Percentiles rank a stretch among this genome's conserved stretches.
Conservation (phyloP, 2,888 invertebrate genomes). For the Clepsis dumicolana region DNA sequence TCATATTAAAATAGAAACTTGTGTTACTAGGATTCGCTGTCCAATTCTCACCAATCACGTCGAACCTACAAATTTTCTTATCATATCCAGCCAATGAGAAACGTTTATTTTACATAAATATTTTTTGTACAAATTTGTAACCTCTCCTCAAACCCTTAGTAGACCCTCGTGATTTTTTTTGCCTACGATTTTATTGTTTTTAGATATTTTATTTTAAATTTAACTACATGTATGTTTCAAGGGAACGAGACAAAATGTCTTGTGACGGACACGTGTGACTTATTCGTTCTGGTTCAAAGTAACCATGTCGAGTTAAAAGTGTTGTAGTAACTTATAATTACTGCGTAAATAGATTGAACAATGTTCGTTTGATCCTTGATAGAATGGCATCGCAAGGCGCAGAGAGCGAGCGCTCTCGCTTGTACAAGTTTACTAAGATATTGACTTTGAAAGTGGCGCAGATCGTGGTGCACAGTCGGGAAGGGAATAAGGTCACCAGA, state of each 20-base stretch:
- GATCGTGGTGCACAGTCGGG: constrained; percentile 96
- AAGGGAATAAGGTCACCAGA: constrained; percentile 92
- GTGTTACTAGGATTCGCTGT: neutral
- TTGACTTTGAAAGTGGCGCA: constrained; percentile 95
- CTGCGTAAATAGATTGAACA: constrained; percentile 40
- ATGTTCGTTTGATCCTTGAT: constrained; percentile 34
- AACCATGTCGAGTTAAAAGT: constrained; percentile 5
- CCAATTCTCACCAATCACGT: neutral
- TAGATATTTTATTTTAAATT: neutral
- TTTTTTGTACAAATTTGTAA: constrained; percentile 4
- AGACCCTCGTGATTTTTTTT: constrained; percentile 20
- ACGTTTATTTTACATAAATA: constrained; percentile 3
- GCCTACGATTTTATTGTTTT: constrained; percentile 13
- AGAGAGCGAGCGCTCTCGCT: constrained; percentile 85
- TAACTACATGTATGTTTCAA: neutral
- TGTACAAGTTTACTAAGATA: constrained; percentile 96
- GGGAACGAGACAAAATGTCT: neutral
- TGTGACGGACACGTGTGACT: neutral
- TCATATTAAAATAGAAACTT: neutral
- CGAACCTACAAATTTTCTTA: neutral
- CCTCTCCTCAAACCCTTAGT: constrained; percentile 4
- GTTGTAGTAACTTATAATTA: constrained; percentile 2
- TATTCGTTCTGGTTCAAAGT: neutral
- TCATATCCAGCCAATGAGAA: neutral
- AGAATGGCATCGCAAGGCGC: constrained; percentile 29